Evolutionary conservation across 2,113 vertebrate genomes (phyloP), one percentile per base, ranked within the genome.

Genomic region (Ranitomeya imitator): DNA sequence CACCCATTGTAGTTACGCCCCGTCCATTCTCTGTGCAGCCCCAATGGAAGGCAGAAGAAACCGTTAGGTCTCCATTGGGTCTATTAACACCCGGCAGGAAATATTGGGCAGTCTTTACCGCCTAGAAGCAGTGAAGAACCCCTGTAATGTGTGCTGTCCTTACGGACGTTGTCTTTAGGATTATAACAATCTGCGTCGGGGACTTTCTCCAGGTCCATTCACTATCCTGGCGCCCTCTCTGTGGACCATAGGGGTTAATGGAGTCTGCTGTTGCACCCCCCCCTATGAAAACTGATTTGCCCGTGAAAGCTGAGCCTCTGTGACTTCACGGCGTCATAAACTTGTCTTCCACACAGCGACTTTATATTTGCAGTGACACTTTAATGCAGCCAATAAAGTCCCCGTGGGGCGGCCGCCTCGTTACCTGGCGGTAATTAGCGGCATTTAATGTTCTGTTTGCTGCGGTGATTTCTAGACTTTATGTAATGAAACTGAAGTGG

Each of bases 351-450:
- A 83, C 79, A 83, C 63, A 84, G 81, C 55, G 80, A 84, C 80
- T 84, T 77, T 88, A 63, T 88, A 88, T 78, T 73, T 67, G 71
- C 80, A 61, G 69, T 83, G 87, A 88, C 87, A 88, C 59, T 82
- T 63, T 51, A 85, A 89, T 0, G 52, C 63, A 77, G 15, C 18
- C 26, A 2, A 3, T 0, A 0, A 83, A 26, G 11, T 84, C 16
- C 8, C 15, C 0, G n/a, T 77, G 52, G 83, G 11, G 60, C 85
- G 83, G 69, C 2, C 86, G 21, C 76, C 81, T 79, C 54, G 63
- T 90, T 59, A 54, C 61, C 26, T 31, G 83, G 90, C 89, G 88
- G 88, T 76, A 85, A 88, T 91, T 77, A 15, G 13, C 67, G 37
- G 82, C 3, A 73, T 19, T 45, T 55, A 57, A 54, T 63, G 88